Evolutionary conservation across 2,113 vertebrate species (phyloP).

Genomic region (Xyliphius kryptos): DNA sequence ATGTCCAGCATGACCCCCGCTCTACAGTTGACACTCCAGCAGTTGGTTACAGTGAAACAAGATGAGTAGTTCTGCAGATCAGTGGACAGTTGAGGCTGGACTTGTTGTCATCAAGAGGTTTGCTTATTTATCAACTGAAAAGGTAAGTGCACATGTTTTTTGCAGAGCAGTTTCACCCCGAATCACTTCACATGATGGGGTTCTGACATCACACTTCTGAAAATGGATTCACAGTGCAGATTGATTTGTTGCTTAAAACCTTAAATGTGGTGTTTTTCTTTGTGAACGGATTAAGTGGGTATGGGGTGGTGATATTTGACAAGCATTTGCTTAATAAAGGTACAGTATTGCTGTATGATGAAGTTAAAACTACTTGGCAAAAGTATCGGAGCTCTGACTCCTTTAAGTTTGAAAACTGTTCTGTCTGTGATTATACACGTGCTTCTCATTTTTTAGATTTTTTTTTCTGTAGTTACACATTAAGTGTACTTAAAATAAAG

Average conservation of each 20-base stretch:
- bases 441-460: too few species aligned
- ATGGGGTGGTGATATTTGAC: too few species aligned
- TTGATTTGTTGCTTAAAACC: conserved; percentile 40
- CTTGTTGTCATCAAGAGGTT: conserved; percentile 96
- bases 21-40: conserved; percentile 87
- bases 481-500: too few species aligned
- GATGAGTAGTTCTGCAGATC: conserved; percentile 99
- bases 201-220: conserved; percentile 97
- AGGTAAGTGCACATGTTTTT: conserved; percentile 86
- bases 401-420: too few species aligned
- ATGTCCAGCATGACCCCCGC: conserved; percentile 63
- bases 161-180: conserved; percentile 47
- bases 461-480: too few species aligned
- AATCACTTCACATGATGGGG: conserved; percentile 51
- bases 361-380: too few species aligned
- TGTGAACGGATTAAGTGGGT: too few species aligned
- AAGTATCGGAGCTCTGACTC: too few species aligned
- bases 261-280: too few species aligned
- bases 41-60: conserved; percentile 91
- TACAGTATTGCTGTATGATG: too few species aligned
- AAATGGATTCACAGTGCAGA: conserved; percentile 96
- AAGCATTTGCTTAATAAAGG: too few species aligned
- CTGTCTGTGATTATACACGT: too few species aligned
- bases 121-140: conserved; percentile 87
- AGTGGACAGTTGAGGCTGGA: conserved; percentile 99